Percentiles rank a stretch among this genome's conserved stretches.
Evolutionary conservation across 2,888 invertebrate species (phyloP).

Genomic region (Spodoptera picta): DNA sequence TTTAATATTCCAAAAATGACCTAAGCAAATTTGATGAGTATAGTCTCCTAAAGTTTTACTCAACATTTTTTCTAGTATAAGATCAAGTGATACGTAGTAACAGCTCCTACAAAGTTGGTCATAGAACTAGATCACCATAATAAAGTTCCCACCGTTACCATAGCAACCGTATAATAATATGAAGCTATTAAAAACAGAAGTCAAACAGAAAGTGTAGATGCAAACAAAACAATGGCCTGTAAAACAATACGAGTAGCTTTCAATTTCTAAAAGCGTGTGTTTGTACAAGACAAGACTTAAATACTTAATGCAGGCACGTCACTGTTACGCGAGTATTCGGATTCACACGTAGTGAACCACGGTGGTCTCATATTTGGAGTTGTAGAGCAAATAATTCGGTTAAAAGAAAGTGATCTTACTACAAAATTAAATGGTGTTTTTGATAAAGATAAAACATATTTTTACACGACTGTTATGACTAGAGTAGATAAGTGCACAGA

Average conservation of each 20-base stretch:
- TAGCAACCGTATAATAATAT: constrained; percentile 31
- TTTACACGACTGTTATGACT: too few relatives aligned
- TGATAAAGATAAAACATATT: too few relatives aligned
- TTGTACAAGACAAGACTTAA: constrained; percentile 44
- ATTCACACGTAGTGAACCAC: constrained; percentile 6
- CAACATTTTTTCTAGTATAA: too few relatives aligned
- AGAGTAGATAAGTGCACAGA: too few relatives aligned
- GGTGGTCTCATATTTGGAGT: neutral
- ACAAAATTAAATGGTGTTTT: too few relatives aligned
- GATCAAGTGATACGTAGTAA: too few relatives aligned
- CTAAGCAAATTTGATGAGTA: too few relatives aligned
- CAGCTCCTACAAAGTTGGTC: too few relatives aligned
- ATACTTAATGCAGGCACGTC: constrained; percentile 36
- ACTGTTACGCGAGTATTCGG: constrained; percentile 2
- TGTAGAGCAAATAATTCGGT: neutral
- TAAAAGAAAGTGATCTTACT: neutral
- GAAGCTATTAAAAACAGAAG: constrained; percentile 32
- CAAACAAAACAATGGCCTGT: constrained; percentile 47
- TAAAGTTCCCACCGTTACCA: constrained; percentile 29
- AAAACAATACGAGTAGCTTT: constrained; percentile 54
- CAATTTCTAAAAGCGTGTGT: constrained; percentile 55
- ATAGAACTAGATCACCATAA: neutral
- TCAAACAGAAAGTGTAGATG: constrained; percentile 50
- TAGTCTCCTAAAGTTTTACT: too few relatives aligned
- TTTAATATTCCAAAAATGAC: too few relatives aligned